Evolutionary conservation across 2,113 vertebrate species (phyloP).

Genomic region (Hemibagrus wyckioides): DNA sequence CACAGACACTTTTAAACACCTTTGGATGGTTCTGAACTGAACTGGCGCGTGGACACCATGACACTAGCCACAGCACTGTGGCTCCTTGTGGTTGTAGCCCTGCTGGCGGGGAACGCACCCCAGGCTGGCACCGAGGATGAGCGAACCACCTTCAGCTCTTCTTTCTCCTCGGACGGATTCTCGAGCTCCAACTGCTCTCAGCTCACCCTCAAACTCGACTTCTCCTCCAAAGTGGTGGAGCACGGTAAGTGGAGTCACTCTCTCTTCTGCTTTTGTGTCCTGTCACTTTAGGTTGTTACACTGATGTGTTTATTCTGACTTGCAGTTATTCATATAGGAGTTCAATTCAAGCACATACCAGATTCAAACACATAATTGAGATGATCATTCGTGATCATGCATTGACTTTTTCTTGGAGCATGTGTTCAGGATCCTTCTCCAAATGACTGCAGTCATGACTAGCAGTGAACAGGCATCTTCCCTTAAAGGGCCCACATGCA

Average conservation of each 20-base stretch:
- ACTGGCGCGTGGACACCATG: slow-evolving; percentile 30
- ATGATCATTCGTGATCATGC: neutral
- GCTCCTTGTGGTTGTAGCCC: slow-evolving; percentile 74
- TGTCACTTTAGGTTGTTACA: neutral
- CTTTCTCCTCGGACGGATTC: slow-evolving; percentile 64
- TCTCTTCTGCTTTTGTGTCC: neutral
- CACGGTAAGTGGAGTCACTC: slow-evolving; percentile 79
- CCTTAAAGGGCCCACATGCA: neutral
- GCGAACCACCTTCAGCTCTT: slow-evolving; percentile 57
- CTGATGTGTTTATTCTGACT: neutral
- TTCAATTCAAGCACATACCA: neutral
- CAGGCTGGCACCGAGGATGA: slow-evolving; percentile 74
- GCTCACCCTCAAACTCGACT: slow-evolving; percentile 87
- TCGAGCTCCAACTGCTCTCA: slow-evolving; percentile 82
- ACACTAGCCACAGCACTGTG: neutral
- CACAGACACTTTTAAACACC: neutral
- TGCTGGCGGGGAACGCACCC: slow-evolving; percentile 80
- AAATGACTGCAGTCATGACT: too few relatives aligned
- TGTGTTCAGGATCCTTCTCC: neutral
- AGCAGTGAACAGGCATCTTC: too few relatives aligned
- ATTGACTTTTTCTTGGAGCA: neutral
- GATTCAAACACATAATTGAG: neutral
- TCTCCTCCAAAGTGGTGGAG: slow-evolving; percentile 89
- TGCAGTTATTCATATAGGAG: neutral
- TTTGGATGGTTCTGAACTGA: slow-evolving; percentile 36